Evolutionary conservation across 2,797 vertebrate species (phyloP).

Genomic region (Lithobates sylvaticus): DNA sequence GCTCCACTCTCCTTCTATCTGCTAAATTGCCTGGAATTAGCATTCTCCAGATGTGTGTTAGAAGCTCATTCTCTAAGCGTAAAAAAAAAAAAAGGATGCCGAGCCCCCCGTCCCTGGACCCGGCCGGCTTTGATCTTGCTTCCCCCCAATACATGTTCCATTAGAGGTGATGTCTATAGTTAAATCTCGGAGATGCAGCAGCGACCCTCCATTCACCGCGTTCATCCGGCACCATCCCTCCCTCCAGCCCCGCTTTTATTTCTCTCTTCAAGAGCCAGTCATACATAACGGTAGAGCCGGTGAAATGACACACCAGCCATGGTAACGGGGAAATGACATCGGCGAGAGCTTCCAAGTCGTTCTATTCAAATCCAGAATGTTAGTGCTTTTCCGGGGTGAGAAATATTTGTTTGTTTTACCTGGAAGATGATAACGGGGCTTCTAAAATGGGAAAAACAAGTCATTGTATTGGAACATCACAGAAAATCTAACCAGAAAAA

Average conservation of each 20-base stretch:
- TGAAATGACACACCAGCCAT: slow-evolving; percentile 2
- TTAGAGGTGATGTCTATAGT: slow-evolving; percentile 8
- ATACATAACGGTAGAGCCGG: neutral
- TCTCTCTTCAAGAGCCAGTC: slow-evolving; percentile 7
- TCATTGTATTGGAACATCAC: too few species aligned
- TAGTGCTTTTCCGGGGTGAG: neutral
- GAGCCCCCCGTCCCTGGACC: neutral
- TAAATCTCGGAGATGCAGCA: slow-evolving; percentile 1
- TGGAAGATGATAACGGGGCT: too few species aligned
- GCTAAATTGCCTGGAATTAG: slow-evolving; percentile 60
- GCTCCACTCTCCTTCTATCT: slow-evolving; percentile 56
- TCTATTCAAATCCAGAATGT: neutral
- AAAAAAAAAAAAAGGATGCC: slow-evolving; percentile 4
- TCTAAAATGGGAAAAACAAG: too few species aligned
- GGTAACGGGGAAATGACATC: slow-evolving; percentile 12
- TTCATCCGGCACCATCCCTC: neutral
- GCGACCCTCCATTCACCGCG: neutral
- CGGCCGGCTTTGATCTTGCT: slow-evolving; percentile 40
- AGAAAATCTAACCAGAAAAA: too few species aligned
- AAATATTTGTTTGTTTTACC: neutral
- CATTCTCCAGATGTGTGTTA: slow-evolving; percentile 57
- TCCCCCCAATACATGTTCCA: slow-evolving; percentile 41
- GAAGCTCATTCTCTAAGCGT: slow-evolving; percentile 19
- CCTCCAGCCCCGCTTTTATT: slow-evolving; percentile 10
- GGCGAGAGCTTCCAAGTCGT: neutral